Conservation (phyloP, 2,797 vertebrate species). For the Denticeps clupeoides region DNA sequence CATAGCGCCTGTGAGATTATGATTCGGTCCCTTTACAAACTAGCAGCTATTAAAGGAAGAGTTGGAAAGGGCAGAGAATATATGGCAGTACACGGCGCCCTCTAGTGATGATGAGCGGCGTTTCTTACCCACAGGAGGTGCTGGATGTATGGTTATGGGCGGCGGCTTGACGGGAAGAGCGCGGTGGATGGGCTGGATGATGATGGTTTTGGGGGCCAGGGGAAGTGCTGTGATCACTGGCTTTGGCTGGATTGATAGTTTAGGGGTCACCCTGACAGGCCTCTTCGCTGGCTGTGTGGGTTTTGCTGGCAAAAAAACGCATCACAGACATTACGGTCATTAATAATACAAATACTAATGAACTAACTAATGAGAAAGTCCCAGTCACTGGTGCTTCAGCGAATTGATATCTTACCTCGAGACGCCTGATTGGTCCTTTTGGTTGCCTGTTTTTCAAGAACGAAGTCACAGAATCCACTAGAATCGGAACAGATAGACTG, state of each 20-base stretch:
- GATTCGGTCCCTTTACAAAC: too few relatives aligned
- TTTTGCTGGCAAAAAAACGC: conserved; percentile 43
- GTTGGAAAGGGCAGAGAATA: too few relatives aligned
- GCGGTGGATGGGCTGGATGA: conserved; percentile 78
- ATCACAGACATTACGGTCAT: background rate
- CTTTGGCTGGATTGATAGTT: conserved; percentile 79
- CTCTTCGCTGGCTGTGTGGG: conserved; percentile 53
- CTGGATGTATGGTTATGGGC: conserved; percentile 72
- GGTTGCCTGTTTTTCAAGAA: conserved; percentile 43
- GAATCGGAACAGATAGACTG: conserved; percentile 73
- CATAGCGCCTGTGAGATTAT: too few relatives aligned
- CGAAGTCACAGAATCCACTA: conserved; percentile 52
- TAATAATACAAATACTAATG: background rate
- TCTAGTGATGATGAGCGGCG: too few relatives aligned
- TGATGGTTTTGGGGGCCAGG: conserved; percentile 76
- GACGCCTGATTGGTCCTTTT: conserved; percentile 42
- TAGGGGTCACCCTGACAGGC: conserved; percentile 61
- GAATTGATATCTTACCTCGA: conserved; percentile 45
- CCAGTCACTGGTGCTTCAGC: too few relatives aligned
- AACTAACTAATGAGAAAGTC: background rate
- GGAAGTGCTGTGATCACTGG: conserved; percentile 72
- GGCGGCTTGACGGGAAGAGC: conserved; percentile 67
- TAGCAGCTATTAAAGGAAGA: background rate
- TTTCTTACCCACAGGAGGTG: conserved; percentile 66
- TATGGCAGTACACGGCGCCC: too few relatives aligned